Conservation (phyloP, 2,888 invertebrate genomes). For the Lycaena phlaeas region DNA sequence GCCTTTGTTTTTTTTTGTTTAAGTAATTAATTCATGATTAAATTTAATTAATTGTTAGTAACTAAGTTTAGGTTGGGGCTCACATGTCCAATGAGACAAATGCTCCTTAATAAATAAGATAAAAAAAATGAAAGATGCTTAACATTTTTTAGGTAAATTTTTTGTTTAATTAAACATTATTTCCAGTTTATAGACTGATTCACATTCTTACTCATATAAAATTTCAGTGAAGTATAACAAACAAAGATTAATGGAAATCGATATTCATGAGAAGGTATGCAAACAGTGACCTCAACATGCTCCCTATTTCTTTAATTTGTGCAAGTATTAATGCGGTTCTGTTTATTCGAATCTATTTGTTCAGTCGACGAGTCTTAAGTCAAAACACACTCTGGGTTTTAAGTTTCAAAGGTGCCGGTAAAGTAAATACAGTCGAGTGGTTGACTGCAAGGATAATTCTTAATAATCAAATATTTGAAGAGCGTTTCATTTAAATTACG, state of each 20-base stretch:
- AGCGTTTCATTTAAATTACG: slow-evolving; percentile 43
- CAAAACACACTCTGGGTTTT: slow-evolving; percentile 71
- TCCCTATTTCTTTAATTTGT: slow-evolving; percentile 66
- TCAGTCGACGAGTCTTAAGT: slow-evolving; percentile 62
- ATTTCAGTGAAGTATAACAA: background rate
- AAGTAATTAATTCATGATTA: no score
- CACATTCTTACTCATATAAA: background rate
- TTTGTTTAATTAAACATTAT: no score
- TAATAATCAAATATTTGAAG: slow-evolving; percentile 50
- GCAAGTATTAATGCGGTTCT: slow-evolving; percentile 56
- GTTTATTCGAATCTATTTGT: slow-evolving; percentile 55
- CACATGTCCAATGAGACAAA: no score
- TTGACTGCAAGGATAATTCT: slow-evolving; percentile 51
- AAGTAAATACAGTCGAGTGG: slow-evolving; percentile 57
- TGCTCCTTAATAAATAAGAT: no score
- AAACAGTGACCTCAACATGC: slow-evolving; percentile 51
- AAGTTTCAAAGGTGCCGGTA: slow-evolving; percentile 68
- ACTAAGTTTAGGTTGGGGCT: no score
- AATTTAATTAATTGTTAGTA: no score
- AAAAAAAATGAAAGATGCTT: no score
- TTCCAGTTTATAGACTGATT: no score
- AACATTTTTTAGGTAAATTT: no score
- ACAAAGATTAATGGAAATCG: slow-evolving; percentile 20
- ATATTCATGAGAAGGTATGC: slow-evolving; percentile 41
- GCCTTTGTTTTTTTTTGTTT: no score